Conservation (phyloP, 2,888 invertebrate genomes). For the Argyra leucocephala region DNA sequence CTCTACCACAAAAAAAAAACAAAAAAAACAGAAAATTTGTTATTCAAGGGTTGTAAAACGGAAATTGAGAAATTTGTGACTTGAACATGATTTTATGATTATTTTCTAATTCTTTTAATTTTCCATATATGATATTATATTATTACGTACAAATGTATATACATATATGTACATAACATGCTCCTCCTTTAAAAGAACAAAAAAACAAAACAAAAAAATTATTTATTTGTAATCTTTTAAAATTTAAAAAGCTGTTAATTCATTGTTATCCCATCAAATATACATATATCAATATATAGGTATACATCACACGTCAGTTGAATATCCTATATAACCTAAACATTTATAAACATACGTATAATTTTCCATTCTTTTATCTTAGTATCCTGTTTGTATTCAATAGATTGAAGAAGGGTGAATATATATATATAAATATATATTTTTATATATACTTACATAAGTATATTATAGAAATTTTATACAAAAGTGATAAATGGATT, state of each 20-base stretch:
- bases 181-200: not conserved
- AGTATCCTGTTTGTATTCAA: not conserved
- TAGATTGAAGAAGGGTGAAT: not conserved
- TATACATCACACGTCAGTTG: not conserved
- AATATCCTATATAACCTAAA: not conserved
- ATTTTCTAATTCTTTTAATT: constrained; percentile 16
- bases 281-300: not conserved
- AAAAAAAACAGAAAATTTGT: no score
- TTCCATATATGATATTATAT: constrained; percentile 23
- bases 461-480: not conserved
- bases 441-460: no score
- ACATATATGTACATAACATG: not conserved
- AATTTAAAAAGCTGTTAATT: not conserved
- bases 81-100: constrained; percentile 22
- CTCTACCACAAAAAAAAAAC: not conserved
- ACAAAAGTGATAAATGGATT: constrained; percentile 24
- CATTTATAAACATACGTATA: not conserved
- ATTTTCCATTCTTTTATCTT: not conserved
- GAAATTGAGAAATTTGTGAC: constrained; percentile 30
- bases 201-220: no score
- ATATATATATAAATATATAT: not conserved
- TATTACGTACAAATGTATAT: constrained; percentile 9
- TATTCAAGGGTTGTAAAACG: constrained; percentile 22
- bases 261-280: not conserved
- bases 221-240: not conserved